Conservation (phyloP, 1,140 invertebrate species). For the Papilio polytes region DNA sequence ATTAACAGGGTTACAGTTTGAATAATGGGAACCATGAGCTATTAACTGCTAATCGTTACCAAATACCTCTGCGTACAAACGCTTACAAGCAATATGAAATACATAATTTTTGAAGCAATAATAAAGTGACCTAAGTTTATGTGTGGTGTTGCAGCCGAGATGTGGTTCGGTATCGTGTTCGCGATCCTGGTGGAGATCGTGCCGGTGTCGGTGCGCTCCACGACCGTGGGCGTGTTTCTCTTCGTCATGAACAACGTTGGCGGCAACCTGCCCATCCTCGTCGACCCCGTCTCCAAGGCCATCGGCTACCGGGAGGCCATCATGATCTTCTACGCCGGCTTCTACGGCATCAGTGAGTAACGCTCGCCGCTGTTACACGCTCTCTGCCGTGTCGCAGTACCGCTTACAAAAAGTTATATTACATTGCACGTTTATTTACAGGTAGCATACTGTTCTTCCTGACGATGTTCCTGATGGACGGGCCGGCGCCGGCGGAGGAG, state of each 20-base stretch:
- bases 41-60: too few species aligned
- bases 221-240: slow-evolving; percentile 92
- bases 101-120: too few species aligned
- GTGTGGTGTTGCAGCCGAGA: slow-evolving; percentile 88
- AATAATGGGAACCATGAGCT: too few species aligned
- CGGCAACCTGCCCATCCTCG: slow-evolving; percentile 95
- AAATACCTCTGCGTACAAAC: too few species aligned
- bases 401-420: not conserved
- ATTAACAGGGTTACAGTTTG: too few species aligned
- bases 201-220: slow-evolving; percentile 90
- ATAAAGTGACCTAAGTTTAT: too few species aligned
- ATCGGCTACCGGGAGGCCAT: slow-evolving; percentile 93
- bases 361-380: not conserved
- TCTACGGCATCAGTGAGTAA: slow-evolving; percentile 92
- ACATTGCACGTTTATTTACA: slow-evolving; percentile 55
- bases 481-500: slow-evolving; percentile 76
- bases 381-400: not conserved
- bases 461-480: slow-evolving; percentile 89
- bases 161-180: slow-evolving; percentile 97
- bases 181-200: slow-evolving; percentile 95
- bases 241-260: slow-evolving; percentile 97
- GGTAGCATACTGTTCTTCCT: slow-evolving; percentile 89
- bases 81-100: too few species aligned
- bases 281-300: slow-evolving; percentile 91
- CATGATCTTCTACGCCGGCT: slow-evolving; percentile 94